phyloP scores from a whole-genome alignment of 35 echinoderm and acorn worm genomes.

The Ophioderma brevispina region DNA sequence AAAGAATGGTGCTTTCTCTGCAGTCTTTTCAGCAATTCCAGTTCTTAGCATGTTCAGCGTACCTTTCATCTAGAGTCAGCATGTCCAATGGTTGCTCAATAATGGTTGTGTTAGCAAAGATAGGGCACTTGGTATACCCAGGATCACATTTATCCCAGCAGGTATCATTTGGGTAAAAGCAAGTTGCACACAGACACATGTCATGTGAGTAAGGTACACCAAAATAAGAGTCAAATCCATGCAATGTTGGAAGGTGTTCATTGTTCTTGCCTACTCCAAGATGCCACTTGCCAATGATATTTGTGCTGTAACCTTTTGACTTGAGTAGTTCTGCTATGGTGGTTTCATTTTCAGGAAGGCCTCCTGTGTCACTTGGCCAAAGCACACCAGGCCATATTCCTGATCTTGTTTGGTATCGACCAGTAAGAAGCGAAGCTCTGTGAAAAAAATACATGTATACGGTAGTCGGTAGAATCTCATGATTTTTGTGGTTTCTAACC shows the following conservation, averaged over 20 bases:
- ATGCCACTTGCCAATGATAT: constrained; percentile 95
- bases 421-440: constrained; percentile 88
- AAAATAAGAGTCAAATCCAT: constrained; percentile 89
- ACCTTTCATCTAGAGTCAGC: constrained; percentile 54
- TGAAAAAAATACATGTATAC: no score
- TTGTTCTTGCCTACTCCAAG: constrained; percentile 81
- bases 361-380: constrained; percentile 79
- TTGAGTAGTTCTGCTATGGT: constrained; percentile 95
- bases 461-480: no score
- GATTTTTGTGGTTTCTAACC: no score
- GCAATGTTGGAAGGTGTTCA: constrained; percentile 60
- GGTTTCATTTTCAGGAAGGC: constrained; percentile 81
- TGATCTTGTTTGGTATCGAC: constrained; percentile 65
- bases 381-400: constrained; percentile 88
- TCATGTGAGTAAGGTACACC: constrained; percentile 95
- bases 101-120: constrained; percentile 59
- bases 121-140: constrained; percentile 57
- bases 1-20: constrained; percentile 64
- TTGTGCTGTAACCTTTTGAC: constrained; percentile 70
- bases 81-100: constrained; percentile 81
- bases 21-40: constrained; percentile 69
- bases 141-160: constrained; percentile 74
- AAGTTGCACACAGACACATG: constrained; percentile 82
- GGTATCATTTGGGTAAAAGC: constrained; percentile 83
- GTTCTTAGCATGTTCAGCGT: constrained; percentile 45